phyloP scores from a whole-genome alignment of 92 coral and sea anemone species.

The Epizoanthus rinbou region DNA sequence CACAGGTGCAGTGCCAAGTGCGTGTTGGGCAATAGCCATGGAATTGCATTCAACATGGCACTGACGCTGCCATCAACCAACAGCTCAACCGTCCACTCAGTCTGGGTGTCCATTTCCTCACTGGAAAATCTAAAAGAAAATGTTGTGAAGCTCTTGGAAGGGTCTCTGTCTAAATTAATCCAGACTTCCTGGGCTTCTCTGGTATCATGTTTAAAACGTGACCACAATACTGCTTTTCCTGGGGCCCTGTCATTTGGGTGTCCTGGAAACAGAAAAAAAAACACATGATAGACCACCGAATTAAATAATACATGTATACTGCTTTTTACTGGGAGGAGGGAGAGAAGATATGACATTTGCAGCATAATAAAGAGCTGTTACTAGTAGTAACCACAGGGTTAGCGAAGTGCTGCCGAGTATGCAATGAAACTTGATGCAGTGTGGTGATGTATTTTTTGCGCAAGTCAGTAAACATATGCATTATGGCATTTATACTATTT shows the following conservation, averaged over 20 bases:
- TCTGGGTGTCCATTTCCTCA: background rate
- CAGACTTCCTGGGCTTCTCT: background rate
- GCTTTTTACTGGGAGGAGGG: too few relatives aligned
- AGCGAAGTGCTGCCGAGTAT: too few relatives aligned
- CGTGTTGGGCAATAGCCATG: background rate
- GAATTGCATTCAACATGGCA: conserved; percentile 7
- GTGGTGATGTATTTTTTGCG: too few relatives aligned
- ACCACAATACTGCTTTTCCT: conserved; percentile 2
- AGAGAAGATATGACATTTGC: too few relatives aligned
- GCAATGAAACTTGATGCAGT: too few relatives aligned
- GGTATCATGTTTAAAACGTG: background rate
- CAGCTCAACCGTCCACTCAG: background rate
- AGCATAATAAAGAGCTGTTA: too few relatives aligned
- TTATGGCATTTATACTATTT: too few relatives aligned
- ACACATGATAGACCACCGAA: background rate
- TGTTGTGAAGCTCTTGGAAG: background rate
- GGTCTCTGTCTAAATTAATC: background rate
- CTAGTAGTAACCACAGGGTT: too few relatives aligned
- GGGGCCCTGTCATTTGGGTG: background rate
- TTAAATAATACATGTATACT: too few relatives aligned
- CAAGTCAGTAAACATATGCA: too few relatives aligned
- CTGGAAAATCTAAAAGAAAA: background rate
- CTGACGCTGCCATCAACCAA: background rate
- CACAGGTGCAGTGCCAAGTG: background rate
- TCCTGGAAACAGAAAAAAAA: background rate